Conservation (phyloP, 2,888 invertebrate species). For the Abscondita cerata region DNA sequence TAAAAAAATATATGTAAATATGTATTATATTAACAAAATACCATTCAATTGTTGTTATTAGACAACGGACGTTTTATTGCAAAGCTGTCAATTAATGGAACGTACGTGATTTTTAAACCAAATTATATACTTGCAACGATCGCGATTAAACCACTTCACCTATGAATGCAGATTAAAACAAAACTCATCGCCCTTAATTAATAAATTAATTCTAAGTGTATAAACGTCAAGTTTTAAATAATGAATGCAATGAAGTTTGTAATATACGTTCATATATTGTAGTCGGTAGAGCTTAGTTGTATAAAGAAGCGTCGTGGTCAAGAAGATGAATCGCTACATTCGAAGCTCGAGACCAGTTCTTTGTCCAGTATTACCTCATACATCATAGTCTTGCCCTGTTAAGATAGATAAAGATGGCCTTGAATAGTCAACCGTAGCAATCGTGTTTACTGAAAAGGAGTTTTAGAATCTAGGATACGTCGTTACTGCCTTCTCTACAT, state of each 20-base stretch:
- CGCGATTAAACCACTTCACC: too few relatives aligned
- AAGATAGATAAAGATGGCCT: slow-evolving; percentile 42
- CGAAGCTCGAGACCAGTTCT: slow-evolving; percentile 49
- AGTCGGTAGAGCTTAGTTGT: slow-evolving; percentile 36
- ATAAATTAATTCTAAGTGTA: slow-evolving; percentile 22
- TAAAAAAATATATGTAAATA: too few relatives aligned
- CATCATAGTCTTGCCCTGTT: slow-evolving; percentile 47
- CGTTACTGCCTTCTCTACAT: not conserved
- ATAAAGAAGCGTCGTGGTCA: slow-evolving; percentile 44
- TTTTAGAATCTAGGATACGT: slow-evolving; percentile 26
- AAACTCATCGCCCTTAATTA: not conserved
- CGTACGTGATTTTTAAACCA: too few relatives aligned
- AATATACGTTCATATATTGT: slow-evolving; percentile 33
- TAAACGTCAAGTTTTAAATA: slow-evolving; percentile 28
- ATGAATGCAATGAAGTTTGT: slow-evolving; percentile 24
- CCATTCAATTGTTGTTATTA: too few relatives aligned
- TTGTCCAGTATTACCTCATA: slow-evolving; percentile 46
- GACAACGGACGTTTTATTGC: too few relatives aligned
- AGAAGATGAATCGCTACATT: slow-evolving; percentile 50
- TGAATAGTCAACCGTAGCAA: slow-evolving; percentile 36
- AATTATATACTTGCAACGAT: too few relatives aligned
- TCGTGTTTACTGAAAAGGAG: slow-evolving; percentile 28
- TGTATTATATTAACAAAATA: too few relatives aligned
- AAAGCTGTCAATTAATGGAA: too few relatives aligned
- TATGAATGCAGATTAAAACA: too few relatives aligned